phyloP scores from a whole-genome alignment of 2,888 invertebrate species.

The Teleiodes luculella region DNA sequence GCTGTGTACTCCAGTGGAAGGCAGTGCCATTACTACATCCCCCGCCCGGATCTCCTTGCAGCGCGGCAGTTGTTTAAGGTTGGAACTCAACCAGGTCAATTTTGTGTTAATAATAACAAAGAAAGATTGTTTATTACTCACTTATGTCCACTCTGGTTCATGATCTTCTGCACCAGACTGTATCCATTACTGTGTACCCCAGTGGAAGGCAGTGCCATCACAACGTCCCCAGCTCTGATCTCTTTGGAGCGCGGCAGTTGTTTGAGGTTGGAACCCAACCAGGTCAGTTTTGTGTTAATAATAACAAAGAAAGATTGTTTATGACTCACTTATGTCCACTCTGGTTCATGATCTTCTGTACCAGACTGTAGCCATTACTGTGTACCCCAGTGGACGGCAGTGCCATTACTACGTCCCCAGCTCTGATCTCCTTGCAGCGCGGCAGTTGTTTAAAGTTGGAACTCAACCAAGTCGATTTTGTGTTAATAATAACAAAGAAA shows the following conservation, averaged over 20 bases:
- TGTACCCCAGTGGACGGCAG: too few relatives aligned
- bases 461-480: constrained; percentile 97
- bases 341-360: too few relatives aligned
- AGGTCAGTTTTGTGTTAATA: constrained; percentile 97
- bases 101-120: too few relatives aligned
- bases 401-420: constrained; percentile 88
- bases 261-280: constrained; percentile 89
- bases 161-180: constrained; percentile 89
- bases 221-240: constrained; percentile 85
- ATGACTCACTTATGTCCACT: too few relatives aligned
- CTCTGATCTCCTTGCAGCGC: constrained; percentile 78
- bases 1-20: constrained; percentile 95
- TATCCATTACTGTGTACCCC: constrained; percentile 98
- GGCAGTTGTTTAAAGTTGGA: constrained; percentile 85
- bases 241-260: constrained; percentile 83
- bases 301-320: too few relatives aligned
- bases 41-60: too few relatives aligned
- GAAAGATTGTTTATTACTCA: too few relatives aligned
- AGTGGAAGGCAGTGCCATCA: constrained; percentile 91
- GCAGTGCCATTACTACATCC: constrained; percentile 90
- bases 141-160: constrained; percentile 83
- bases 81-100: too few relatives aligned
- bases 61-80: too few relatives aligned
- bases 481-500: too few relatives aligned
- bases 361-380: too few relatives aligned